Evolutionary conservation across 1,140 invertebrate genomes (phyloP).

Genomic region (Xylocopa sonorina): DNA sequence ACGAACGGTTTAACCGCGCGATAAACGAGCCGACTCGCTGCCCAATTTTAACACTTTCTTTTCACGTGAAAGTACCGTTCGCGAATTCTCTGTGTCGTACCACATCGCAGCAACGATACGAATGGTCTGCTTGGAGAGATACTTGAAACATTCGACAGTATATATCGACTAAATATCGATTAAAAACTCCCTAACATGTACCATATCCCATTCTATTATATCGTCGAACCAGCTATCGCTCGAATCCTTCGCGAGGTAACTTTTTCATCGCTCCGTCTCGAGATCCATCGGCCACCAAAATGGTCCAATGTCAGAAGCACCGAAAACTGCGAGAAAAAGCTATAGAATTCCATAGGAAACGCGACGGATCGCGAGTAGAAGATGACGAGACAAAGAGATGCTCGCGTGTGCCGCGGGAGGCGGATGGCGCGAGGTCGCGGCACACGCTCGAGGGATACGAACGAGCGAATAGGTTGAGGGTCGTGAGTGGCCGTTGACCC

Average conservation of each 20-base stretch:
- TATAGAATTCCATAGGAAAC: neutral
- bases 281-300: too few species aligned
- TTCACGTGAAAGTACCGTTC: neutral
- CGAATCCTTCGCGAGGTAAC: too few species aligned
- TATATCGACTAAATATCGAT: too few species aligned
- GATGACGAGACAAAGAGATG: conserved; percentile 39
- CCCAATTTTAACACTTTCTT: neutral
- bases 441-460: conserved; percentile 61
- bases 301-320: too few species aligned
- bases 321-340: too few species aligned
- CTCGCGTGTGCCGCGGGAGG: conserved; percentile 8
- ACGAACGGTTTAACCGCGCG: neutral
- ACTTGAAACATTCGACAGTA: neutral
- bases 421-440: conserved; percentile 59
- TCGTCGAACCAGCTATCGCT: too few species aligned
- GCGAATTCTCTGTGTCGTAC: neutral
- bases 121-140: neutral
- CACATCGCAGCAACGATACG: neutral
- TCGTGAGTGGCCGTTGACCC: conserved; percentile 80
- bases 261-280: too few species aligned
- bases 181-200: too few species aligned
- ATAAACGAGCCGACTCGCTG: conserved; percentile 7
- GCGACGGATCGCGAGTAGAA: neutral
- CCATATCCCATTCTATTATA: too few species aligned
- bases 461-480: conserved; percentile 79